Evolutionary conservation across 2,888 invertebrate genomes (phyloP), one percentile per base, ranked within the genome.

Genomic region (Operophtera brumata): DNA sequence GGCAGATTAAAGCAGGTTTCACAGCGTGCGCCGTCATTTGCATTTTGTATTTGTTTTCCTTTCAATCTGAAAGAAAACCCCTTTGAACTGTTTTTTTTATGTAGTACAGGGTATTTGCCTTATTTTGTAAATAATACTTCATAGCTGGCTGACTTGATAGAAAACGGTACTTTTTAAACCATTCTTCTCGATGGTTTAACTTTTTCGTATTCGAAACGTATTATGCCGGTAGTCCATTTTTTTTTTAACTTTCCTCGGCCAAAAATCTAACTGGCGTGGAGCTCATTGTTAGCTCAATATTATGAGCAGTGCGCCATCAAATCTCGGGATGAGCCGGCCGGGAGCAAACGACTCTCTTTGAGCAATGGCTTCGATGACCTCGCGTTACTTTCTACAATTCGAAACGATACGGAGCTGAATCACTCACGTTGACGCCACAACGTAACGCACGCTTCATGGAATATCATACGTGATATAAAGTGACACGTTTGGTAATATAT

Each of bases 11-110:
- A 10, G 40, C 40, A 40, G 25, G 20, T 40, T 34, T 34, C 36
- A 36, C 13, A 6, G 7, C 9, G 26, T 11, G 28, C n/a, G 39
- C 20, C 6, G 1, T 9, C 28, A 41, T 41, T 41, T 48, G 34
- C 47, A 34, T 48, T 48, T 26, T 10, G 20, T 12, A 12, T 48
- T 41, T 48, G 47, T 48, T 41, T 20, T 34, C 13, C 37, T 37
- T 41, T n/a, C 1, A 25, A 25, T 25, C 39, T 20, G 10, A 8
- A 8, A 10, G 20, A 20, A 25, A 20, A 39, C 8, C 5, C 10
- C n/a, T 10, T 13, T 20, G 10, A 39, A 39, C 1, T 6, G 3
- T 7, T 30, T 30, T 30, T 9, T 30, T 30, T 30, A 20, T 30
- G 30, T 30, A 30, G 5, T 2, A 30, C 2, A 7, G 28, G 8